phyloP scores from a whole-genome alignment of 2,113 vertebrate species.

The Microtus pennsylvanicus region DNA sequence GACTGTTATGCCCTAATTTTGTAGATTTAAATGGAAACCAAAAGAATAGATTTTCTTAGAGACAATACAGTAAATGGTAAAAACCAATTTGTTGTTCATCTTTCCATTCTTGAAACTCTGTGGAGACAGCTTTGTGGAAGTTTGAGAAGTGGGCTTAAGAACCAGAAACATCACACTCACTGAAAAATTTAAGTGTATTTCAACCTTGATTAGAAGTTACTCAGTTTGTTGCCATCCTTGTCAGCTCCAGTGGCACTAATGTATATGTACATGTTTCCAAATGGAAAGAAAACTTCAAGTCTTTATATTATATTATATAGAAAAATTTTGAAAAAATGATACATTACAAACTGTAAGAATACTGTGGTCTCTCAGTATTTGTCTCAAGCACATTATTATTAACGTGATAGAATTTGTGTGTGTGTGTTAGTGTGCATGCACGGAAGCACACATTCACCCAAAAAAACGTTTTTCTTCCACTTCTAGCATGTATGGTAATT shows the following conservation, averaged over 20 bases:
- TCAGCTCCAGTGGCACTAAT: background rate
- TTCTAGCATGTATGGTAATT: constrained; percentile 67
- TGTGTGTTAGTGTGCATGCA: background rate
- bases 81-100: background rate
- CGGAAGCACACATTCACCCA: accelerated
- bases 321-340: constrained; percentile 36
- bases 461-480: constrained; percentile 57
- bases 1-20: constrained; percentile 39
- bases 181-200: background rate
- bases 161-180: background rate
- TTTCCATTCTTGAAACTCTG: background rate
- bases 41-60: constrained; percentile 30
- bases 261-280: background rate
- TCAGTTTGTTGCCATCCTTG: background rate
- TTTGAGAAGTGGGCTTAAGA: background rate
- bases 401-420: constrained; percentile 53
- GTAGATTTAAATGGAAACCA: constrained; percentile 48
- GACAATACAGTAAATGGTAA: background rate
- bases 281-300: background rate
- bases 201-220: background rate
- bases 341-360: constrained; percentile 47
- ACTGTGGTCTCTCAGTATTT: constrained; percentile 51
- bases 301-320: background rate
- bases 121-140: background rate
- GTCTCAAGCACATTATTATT: constrained; percentile 61